Evolutionary conservation across 2,113 vertebrate species (phyloP), one percentile per base, ranked within the genome.

Genomic region (Mastomys natalensis): DNA sequence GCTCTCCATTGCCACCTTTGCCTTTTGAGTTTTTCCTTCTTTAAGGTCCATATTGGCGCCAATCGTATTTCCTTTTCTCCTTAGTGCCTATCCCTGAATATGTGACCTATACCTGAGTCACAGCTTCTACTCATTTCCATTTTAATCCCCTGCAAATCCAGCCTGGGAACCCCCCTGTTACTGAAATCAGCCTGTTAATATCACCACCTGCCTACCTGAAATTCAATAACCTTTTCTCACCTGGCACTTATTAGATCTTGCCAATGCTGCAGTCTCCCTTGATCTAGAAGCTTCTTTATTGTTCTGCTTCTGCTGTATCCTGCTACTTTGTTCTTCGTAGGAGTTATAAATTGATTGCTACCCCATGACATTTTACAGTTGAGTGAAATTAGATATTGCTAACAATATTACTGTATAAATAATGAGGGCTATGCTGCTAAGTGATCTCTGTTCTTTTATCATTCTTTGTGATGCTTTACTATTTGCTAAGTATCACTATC

Each of bases 201-300:
- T 89, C 93, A 94, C 93, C 96, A 93, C 89, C 95, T 98, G 97
- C 90, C 64, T 97, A n/a, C 66, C 21, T 85, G 77, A 74, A 68
- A 96, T 92, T 95, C 90, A 94, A 90, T 96, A 95, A 97, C 92
- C 89, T 97, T 97, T 94, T 81, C 87, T 93, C 74, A 85, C 51
- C 94, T 90, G 12, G 8, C 85, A 45, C 87, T 96, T 96, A 94
- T 94, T 95, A 91, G 89, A 97, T 93, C 84, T 96, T 55, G 84
- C 17, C 40, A 80, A 74, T 84, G 94, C 95, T 94, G 88, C 34
- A 74, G n/a, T 73, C 87, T 97, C 19, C n/a, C 90, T 93, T 96
- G 60, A 91, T 97, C 87, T 87, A 78, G 81, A 84, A 93, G 43
- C 9, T 60, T 87, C 53, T 87, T 89, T 76, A 87, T 58, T 90